Percentiles rank a stretch among this genome's conserved stretches.
These are phyloP conservation scores for Columba janthina DNA, from an alignment of 2,113 vertebrate species.

Conservation along the genomic window DNA sequence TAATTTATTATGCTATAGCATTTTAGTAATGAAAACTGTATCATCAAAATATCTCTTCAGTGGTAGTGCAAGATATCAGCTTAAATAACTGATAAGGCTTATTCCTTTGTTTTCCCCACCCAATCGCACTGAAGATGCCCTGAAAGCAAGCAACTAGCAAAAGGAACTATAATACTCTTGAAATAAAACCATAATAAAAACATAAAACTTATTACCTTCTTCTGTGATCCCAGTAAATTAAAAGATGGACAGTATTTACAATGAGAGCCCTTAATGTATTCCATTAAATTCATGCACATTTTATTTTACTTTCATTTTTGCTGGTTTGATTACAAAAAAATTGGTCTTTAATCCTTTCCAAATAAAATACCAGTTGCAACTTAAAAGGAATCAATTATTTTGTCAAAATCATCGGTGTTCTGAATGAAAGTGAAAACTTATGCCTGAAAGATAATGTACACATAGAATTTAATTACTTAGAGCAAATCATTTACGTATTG, in stretches of 20 bases:
- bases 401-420: not conserved
- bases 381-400: not conserved
- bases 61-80: conserved; percentile 79
- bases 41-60: conserved; percentile 80
- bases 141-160: conserved; percentile 39
- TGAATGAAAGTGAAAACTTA: not conserved
- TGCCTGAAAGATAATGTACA: not conserved
- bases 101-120: conserved; percentile 72
- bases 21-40: conserved; percentile 78
- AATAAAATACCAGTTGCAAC: not conserved
- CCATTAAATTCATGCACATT: not conserved
- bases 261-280: not conserved
- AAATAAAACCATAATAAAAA: conserved; percentile 25
- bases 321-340: not conserved
- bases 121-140: conserved; percentile 26
- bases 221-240: not conserved
- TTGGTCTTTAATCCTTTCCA: not conserved
- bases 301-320: not conserved
- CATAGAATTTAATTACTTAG: not conserved
- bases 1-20: conserved; percentile 79
- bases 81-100: conserved; percentile 70
- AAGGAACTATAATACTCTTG: not conserved
- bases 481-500: not conserved
- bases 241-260: not conserved
- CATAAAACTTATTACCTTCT: not conserved